Evolutionary conservation across 2,113 vertebrate genomes (phyloP), one percentile per base, ranked within the genome.

Genomic region (Neofelis nebulosa): DNA sequence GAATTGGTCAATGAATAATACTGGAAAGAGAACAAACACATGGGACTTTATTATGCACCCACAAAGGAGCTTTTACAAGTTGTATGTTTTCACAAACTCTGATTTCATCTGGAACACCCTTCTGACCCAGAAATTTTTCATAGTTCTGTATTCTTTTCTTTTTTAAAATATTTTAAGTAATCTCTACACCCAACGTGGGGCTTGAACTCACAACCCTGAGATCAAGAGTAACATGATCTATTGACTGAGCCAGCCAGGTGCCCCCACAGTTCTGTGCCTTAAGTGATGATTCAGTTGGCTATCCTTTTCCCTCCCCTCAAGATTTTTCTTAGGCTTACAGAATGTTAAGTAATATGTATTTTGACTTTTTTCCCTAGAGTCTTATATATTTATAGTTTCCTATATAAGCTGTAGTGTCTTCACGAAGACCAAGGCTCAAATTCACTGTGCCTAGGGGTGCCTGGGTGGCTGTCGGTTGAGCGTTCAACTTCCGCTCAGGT

Each of bases 1-100:
- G 99, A 99, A 98, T 99, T 99, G 98, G 99, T 99, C 98, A 99
- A 99, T 94, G 99, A 99, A 99, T 99, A 99, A 98, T 99, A 99
- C 98, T 99, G 99, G 99, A 99, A 99, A 98, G 99, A 99, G 98
- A 99, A 99, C 99, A 99, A 99, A 97, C 99, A 99, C 96, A 99
- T 99, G 99, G 99, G 99, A 99, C 99, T 99, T 85, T 99, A 99
- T 98, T 99, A 99, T 74, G 99, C 99, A 61, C 99, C 99, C 0
- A 99, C 99, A 33, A 99, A 99, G 99, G 99, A 99, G 97, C 96
- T 95, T 96, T 94, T 78, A 95, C 92, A 91, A 98, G 91, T 97
- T 98, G 92, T 96, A 57, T 97, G 97, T 97, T 97, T 98, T 98
- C 78, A 91, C 96, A 81, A 97, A 98, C 61, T 16, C 73, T 98